These are phyloP conservation scores for Percina caprodes DNA, from an alignment of 2,113 vertebrate genomes.

Conservation along the genomic window DNA sequence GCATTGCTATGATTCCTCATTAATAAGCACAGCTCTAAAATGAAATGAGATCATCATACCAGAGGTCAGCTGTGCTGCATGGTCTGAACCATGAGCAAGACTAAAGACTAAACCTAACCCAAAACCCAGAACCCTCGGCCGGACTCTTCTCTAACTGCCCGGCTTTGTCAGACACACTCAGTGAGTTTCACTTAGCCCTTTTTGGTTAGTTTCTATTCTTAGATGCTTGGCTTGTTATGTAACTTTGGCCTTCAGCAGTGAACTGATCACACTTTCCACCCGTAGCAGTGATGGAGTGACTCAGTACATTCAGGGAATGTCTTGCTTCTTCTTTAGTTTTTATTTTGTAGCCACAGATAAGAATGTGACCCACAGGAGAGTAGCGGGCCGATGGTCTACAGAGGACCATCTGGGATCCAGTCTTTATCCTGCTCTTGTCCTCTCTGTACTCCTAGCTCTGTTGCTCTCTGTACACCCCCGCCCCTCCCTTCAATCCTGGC, in stretches of 20 bases:
- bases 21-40: not conserved
- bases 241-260: constrained; percentile 42
- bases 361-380: too few relatives aligned
- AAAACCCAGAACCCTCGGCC: not conserved
- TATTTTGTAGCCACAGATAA: too few relatives aligned
- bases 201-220: constrained; percentile 56
- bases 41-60: not conserved
- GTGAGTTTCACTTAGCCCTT: constrained; percentile 21
- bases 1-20: not conserved
- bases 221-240: constrained; percentile 44
- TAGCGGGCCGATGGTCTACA: too few relatives aligned
- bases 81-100: not conserved
- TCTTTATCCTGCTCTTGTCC: not conserved
- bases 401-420: not conserved
- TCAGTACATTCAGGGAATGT: not conserved
- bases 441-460: not conserved
- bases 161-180: constrained; percentile 13
- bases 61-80: not conserved
- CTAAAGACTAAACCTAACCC: not conserved
- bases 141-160: constrained; percentile 4
- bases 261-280: constrained; percentile 39
- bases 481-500: not conserved
- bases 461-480: not conserved
- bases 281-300: not conserved
- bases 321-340: not conserved